Evolutionary conservation across 2,113 vertebrate species (phyloP), one percentile per base, ranked within the genome.

Genomic region (Apeltes quadracus): DNA sequence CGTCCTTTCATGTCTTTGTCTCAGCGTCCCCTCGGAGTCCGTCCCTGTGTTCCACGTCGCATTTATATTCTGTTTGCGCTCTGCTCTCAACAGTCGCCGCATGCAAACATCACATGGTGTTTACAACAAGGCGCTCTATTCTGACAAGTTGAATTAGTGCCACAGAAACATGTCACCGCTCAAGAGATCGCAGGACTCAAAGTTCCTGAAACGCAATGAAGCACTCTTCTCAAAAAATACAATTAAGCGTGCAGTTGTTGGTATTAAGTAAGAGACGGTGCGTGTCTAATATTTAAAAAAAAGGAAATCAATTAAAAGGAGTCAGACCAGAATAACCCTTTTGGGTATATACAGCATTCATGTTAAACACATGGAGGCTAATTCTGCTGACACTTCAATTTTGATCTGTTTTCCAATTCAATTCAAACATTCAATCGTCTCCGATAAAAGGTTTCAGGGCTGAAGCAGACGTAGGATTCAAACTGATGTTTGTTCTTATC

Each of bases 1-100:
- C 13, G 53, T 80, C 55, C 78, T 81, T 82, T 87, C 69, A 77
- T 82, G 82, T 79, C 78, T 87, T 84, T 80, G 85, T 85, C 81
- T 77, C 59, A 0, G 43, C 20, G 61, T 83, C 55, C 80, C 75
- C 58, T 64, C 57, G 27, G 74, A 76, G 76, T 76, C 59, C 41
- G 65, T 76, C 75, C 77, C 46, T 76, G 64, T 72, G 78, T 69
- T 51, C 74, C 48, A 14, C 71, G 34, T 61, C 57, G 3, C 72
- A 78, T 81, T 76, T 57, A 32, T 69, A 66, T 86, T 84, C 71
- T 71, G 82, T 81, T 81, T 71, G 72, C 75, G 46, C n/a, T 41
- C 44, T 1, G 9, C 71, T 77, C 61, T 65, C 65, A 36, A n/a
- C 54, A 51, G 53, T 32, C 15, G 1, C 55, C 18, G 68, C 65